phyloP scores from a whole-genome alignment of 2,113 vertebrate genomes.

The Rattus rattus region DNA sequence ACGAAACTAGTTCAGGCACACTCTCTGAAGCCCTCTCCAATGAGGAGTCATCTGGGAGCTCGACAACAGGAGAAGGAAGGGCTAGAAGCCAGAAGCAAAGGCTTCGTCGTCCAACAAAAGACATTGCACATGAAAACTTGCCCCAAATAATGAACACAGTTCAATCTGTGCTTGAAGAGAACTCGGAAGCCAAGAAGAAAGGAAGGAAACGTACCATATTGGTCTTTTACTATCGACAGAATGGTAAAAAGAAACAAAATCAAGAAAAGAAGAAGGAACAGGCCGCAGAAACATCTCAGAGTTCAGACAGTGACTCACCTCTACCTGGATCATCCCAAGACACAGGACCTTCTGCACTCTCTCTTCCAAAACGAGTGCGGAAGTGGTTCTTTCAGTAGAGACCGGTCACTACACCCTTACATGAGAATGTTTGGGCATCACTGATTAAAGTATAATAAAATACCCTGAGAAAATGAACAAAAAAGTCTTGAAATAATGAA shows the following conservation, averaged over 20 bases:
- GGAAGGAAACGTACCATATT: background rate
- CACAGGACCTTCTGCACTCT: background rate
- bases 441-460: background rate
- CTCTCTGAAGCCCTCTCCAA: background rate
- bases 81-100: background rate
- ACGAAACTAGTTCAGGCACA: accelerated
- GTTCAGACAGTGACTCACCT: background rate
- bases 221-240: background rate
- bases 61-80: accelerated
- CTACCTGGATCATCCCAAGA: background rate
- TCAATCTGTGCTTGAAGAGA: background rate
- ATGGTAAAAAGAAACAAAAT: background rate
- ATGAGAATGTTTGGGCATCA: background rate
- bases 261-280: background rate
- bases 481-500: background rate
- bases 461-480: background rate
- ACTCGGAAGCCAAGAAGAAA: background rate
- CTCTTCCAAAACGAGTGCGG: background rate
- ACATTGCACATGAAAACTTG: background rate
- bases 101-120: background rate
- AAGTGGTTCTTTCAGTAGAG: background rate
- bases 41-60: accelerated
- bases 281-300: background rate
- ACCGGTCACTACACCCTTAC: too few species aligned
- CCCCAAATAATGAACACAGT: background rate